These are phyloP conservation scores for Gallinago solitaria DNA, from an alignment of 2,797 vertebrate species.

Conservation along the genomic window DNA sequence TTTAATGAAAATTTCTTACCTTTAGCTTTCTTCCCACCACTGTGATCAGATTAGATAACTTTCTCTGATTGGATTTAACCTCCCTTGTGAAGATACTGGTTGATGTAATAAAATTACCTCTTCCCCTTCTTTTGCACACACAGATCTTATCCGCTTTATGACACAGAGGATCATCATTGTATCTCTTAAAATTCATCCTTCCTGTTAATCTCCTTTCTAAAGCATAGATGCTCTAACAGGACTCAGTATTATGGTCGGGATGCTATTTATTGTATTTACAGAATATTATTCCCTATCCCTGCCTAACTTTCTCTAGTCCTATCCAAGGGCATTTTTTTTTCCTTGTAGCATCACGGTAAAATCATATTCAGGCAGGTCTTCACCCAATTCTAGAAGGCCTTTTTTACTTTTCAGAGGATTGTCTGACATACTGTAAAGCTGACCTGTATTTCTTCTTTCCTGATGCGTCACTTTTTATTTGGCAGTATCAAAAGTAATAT, in stretches of 20 bases:
- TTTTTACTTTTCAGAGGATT: background rate
- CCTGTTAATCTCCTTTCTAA: background rate
- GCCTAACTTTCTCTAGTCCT: background rate
- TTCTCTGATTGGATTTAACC: background rate
- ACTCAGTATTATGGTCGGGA: background rate
- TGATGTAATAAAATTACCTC: background rate
- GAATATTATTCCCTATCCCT: background rate
- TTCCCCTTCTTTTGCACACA: background rate
- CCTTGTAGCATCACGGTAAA: background rate
- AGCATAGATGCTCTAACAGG: background rate
- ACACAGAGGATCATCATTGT: background rate
- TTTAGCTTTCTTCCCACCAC: background rate
- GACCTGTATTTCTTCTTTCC: background rate
- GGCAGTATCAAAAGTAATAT: background rate
- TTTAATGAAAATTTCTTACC: background rate
- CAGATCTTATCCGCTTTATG: background rate
- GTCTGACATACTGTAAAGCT: background rate
- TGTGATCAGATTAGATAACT: background rate
- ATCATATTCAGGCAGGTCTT: background rate
- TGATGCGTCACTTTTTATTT: background rate
- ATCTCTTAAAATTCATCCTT: background rate
- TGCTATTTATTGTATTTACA: background rate
- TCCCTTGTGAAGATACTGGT: background rate
- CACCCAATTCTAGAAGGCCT: background rate
- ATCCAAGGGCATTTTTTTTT: background rate